Conservation (phyloP, 2,113 vertebrate species). For the Microtus montanus region DNA sequence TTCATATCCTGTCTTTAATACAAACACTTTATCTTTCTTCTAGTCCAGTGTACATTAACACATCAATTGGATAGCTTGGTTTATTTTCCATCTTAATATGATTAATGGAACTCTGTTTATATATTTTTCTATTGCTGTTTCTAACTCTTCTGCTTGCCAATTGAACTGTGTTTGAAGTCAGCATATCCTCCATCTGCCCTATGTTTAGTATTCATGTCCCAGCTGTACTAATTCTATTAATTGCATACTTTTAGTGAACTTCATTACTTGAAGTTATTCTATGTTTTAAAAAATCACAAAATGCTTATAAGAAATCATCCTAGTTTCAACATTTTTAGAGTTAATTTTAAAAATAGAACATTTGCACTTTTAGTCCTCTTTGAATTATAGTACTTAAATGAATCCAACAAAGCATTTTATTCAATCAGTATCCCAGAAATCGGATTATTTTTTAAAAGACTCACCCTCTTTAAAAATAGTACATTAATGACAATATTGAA, state of each 20-base stretch:
- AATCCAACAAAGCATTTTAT: conserved; percentile 10
- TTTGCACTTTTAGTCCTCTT: conserved; percentile 57
- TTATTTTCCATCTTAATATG: conserved; percentile 59
- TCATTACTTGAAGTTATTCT: conserved; percentile 52
- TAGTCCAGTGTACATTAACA: conserved; percentile 69
- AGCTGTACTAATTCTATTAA: conserved; percentile 70
- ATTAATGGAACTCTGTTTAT: conserved; percentile 62
- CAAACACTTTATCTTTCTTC: conserved; percentile 67
- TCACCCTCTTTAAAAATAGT: background rate
- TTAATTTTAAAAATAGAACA: conserved; percentile 61
- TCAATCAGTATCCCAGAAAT: background rate
- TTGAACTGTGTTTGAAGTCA: conserved; percentile 69
- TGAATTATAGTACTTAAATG: background rate
- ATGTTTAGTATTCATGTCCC: conserved; percentile 45
- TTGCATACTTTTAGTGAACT: conserved; percentile 65
- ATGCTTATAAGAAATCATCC: conserved; percentile 27
- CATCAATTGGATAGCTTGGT: conserved; percentile 60
- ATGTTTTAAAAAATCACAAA: conserved; percentile 53
- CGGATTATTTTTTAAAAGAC: background rate
- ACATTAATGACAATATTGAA: conserved; percentile 12
- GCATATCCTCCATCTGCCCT: conserved; percentile 69
- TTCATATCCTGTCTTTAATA: conserved; percentile 53
- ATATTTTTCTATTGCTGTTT: conserved; percentile 68
- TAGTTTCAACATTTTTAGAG: conserved; percentile 47
- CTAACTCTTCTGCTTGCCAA: conserved; percentile 73